phyloP scores from a whole-genome alignment of 2,113 vertebrate genomes.

The Silurus meridionalis region DNA sequence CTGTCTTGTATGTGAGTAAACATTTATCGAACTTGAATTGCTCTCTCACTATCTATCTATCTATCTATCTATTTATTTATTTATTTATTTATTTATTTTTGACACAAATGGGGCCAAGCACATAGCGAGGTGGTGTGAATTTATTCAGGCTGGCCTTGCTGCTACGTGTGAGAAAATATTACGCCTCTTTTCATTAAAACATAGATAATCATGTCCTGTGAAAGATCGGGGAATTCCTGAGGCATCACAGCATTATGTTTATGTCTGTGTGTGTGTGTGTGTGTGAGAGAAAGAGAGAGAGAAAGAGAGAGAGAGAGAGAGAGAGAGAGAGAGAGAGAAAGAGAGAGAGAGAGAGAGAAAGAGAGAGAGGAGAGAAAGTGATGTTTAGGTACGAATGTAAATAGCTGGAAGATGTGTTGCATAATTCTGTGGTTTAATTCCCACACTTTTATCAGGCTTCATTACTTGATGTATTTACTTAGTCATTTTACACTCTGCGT shows the following conservation, averaged over 20 bases:
- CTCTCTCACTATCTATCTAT: not conserved
- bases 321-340: too few relatives aligned
- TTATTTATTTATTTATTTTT: not conserved
- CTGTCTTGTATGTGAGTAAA: not conserved
- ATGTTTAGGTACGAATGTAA: not conserved
- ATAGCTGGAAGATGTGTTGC: not conserved
- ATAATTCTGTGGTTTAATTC: not conserved
- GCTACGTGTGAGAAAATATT: not conserved
- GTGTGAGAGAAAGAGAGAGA: too few relatives aligned
- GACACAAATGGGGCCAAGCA: not conserved
- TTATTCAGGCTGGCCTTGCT: not conserved
- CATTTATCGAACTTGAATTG: not conserved
- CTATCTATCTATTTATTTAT: too few relatives aligned
- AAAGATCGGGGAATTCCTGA: conserved; percentile 6
- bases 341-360: too few relatives aligned
- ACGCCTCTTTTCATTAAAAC: not conserved
- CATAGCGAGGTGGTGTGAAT: not conserved
- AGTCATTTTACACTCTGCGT: not conserved
- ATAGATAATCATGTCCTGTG: not conserved
- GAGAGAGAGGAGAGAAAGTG: not conserved
- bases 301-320: too few relatives aligned
- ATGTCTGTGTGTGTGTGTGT: too few relatives aligned
- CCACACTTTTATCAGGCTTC: not conserved
- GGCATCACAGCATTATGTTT: not conserved
- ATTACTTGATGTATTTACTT: conserved; percentile 1